These are phyloP conservation scores for Anthrax anthrax DNA, from an alignment of 2,888 invertebrate species.

Conservation along the genomic window DNA sequence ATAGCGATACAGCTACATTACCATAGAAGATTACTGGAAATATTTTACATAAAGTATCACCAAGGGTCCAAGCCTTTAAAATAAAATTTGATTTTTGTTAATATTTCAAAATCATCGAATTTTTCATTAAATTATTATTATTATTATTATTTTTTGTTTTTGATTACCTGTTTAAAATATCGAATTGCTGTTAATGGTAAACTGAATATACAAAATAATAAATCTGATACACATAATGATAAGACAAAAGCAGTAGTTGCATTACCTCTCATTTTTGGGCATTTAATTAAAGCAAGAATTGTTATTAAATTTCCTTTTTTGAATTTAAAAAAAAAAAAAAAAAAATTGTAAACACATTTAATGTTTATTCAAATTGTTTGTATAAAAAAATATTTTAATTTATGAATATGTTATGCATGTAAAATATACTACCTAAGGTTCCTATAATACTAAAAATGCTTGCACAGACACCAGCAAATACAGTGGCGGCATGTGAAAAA, in stretches of 20 bases:
- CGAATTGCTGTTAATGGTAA: constrained; percentile 71
- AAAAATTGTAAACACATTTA: too few relatives aligned
- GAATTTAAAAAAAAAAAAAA: background rate
- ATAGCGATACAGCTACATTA: constrained; percentile 72
- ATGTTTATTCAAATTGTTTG: too few relatives aligned
- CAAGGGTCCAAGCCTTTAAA: constrained; percentile 54
- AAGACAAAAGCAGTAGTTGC: constrained; percentile 81
- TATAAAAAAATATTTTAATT: background rate
- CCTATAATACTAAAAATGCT: constrained; percentile 66
- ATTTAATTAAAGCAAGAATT: constrained; percentile 60
- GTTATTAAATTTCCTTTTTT: constrained; percentile 65
- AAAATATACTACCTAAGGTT: constrained; percentile 49
- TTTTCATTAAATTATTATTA: background rate
- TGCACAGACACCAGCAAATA: constrained; percentile 64
- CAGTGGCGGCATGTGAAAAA: constrained; percentile 59
- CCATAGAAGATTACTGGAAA: constrained; percentile 83
- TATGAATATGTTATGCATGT: background rate
- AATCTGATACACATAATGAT: constrained; percentile 71
- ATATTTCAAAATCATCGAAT: background rate
- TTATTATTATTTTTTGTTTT: background rate
- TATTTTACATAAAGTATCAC: constrained; percentile 60
- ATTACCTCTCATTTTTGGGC: constrained; percentile 63
- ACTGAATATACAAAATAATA: constrained; percentile 71
- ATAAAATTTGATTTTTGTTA: background rate
- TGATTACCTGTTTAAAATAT: constrained; percentile 53